Evolutionary conservation across 2,888 invertebrate genomes (phyloP), one percentile per base, ranked within the genome.

Genomic region (Drosophila cognata): DNA sequence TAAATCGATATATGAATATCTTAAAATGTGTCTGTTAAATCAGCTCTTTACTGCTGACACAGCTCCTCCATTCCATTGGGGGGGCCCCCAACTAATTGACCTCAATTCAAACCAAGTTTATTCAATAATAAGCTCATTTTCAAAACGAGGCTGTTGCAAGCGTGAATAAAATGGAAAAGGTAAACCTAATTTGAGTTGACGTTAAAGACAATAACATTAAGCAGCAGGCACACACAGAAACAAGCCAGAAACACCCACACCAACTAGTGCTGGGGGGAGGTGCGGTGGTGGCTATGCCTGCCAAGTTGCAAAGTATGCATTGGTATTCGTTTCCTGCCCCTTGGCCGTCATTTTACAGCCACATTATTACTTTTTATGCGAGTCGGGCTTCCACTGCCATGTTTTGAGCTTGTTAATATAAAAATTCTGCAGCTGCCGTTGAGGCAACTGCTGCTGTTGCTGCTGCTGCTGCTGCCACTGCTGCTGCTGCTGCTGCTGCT

Each of bases 361-460:
- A 75, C 81, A 78, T 89, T 90, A 85, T 82, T 80, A 76, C 77
- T 74, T 87, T 88, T 85, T 79, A 86, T 81, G 77, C 66, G 69
- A 63, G 50, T 2, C 25, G 51, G 10, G 41, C 48, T 63, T 35
- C 56, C 56, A 53, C 38, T 61, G 79, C 79, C 88, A 77, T 82
- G 85, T 78, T 82, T 68, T 61, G 67, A 58, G 88, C 77, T 89
- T 88, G 84, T 86, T 88, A 89, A 88, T 89, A 89, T 68, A 76
- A 82, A 89, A 86, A 80, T 72, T 43, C 64, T 71, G 68, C 75
- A 59, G 75, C 66, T 61, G 72, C 59, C 52, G 21, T 48, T 69
- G 59, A 33, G 18, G 25, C 25, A n/a, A 18, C 28, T 43, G 18
- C 48, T 10, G 13, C 33, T 46, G 16, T n/a, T n/a, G n/a, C n/a